Percentiles rank a stretch among this genome's conserved stretches.
Conservation (phyloP, 1,140 invertebrate genomes). For the Bombus superbus region DNA sequence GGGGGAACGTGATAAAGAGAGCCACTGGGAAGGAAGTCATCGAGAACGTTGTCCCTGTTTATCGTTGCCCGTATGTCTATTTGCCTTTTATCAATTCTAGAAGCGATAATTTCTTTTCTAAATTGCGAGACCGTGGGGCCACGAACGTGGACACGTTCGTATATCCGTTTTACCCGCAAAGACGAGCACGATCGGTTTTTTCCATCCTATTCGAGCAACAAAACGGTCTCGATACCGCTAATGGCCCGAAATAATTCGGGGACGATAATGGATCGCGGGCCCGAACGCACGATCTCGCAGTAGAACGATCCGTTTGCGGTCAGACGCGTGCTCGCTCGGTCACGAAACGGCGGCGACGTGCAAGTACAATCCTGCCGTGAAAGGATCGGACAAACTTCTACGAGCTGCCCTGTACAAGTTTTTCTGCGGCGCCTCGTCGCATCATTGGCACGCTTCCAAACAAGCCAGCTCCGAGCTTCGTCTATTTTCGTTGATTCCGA, state of each 20-base stretch:
- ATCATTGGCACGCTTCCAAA: constrained; percentile 71
- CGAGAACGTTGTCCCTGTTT: constrained; percentile 58
- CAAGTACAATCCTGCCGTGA: background rate
- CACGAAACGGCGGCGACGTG: background rate
- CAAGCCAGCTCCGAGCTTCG: constrained; percentile 61
- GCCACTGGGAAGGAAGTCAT: constrained; percentile 45
- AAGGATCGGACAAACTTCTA: background rate
- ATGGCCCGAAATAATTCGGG: background rate
- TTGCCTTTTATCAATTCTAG: constrained; percentile 70
- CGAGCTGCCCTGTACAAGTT: constrained; percentile 38
- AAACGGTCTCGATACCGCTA: too few species aligned
- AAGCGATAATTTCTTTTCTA: constrained; percentile 66
- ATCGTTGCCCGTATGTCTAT: constrained; percentile 65
- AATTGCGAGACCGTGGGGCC: constrained; percentile 52
- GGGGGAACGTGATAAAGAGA: background rate
- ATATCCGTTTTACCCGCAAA: background rate
- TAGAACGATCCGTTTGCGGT: constrained; percentile 10
- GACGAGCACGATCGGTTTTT: constrained; percentile 14
- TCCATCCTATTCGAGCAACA: background rate
- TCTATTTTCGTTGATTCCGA: constrained; percentile 77
- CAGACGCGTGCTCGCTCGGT: constrained; percentile 10
- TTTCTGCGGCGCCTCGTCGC: constrained; percentile 61
- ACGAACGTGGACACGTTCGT: constrained; percentile 10
- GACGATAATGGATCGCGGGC: background rate
- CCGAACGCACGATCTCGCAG: background rate